Evolutionary conservation across 2,888 invertebrate genomes (phyloP), one percentile per base, ranked within the genome.

Genomic region (Drosophila robusta): DNA sequence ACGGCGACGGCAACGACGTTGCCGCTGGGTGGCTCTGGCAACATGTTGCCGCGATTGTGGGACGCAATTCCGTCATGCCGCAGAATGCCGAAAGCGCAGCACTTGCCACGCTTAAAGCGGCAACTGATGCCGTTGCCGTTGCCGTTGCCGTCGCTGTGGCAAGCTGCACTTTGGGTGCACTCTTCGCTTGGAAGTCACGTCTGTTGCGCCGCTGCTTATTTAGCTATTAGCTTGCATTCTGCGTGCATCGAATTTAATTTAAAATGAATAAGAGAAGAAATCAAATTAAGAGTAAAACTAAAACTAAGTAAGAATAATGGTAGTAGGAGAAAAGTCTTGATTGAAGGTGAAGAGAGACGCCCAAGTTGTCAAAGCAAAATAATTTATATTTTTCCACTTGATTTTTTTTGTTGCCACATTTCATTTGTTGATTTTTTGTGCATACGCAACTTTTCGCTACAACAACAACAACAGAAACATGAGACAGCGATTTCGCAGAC

Each of bases 11-110:
- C 44, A 9, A 26, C 46, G 45, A 29, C 49, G 54, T 36, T 56
- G 74, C 73, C 71, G 75, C 67, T 77, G 77, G 75, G 75, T 75
- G 68, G 74, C 74, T 66, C 55, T 49, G 44, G 69, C 65, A 50
- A 49, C 60, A 61, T 57, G 60, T 55, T 69, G 73, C 57, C 45
- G 54, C 51, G 54, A 41, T 72, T 72, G 75, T 76, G 56, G 73
- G 70, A 38, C 46, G 77, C 77, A 39, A 70, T 74, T 69, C 70
- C 71, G 80, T 76, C 82, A 80, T 80, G 80, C 82, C 72, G 77
- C 74, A 68, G 66, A 74, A 70, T 75, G 80, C 85, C 79, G 66
- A 69, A 79, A 70, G 78, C 75, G 49, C 81, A 86, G 68, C 81
- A 84, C 78, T 86, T 86, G 85, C 81, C 52, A 56, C 44, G 66